phyloP scores from a whole-genome alignment of 2,888 invertebrate genomes.

The Lochmaea crataegi region DNA sequence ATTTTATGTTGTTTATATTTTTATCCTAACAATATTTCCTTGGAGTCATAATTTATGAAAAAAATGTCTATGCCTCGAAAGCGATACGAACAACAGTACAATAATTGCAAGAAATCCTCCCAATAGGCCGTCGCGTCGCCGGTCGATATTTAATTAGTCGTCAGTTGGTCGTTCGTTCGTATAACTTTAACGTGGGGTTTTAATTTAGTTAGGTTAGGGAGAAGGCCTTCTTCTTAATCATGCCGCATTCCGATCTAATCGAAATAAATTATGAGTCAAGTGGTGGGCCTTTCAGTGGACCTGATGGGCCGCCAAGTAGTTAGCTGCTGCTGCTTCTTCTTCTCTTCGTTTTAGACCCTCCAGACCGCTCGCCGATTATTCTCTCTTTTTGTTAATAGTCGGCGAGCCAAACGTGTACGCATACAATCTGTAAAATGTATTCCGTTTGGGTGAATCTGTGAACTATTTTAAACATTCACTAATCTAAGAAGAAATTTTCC shows the following conservation, averaged over 20 bases:
- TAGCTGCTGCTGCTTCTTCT: slow-evolving; percentile 34
- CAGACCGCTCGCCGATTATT: slow-evolving; percentile 42
- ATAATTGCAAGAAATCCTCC: too few species aligned
- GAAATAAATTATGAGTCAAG: slow-evolving; percentile 57
- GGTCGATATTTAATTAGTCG: slow-evolving; percentile 55
- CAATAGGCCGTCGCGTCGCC: slow-evolving; percentile 20
- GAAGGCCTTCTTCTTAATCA: slow-evolving; percentile 58
- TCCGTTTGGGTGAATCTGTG: too few species aligned
- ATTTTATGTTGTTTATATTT: too few species aligned
- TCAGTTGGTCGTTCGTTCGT: slow-evolving; percentile 50
- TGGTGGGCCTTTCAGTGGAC: slow-evolving; percentile 37
- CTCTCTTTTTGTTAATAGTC: slow-evolving; percentile 39
- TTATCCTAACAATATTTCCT: too few species aligned
- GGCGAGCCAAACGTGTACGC: background rate
- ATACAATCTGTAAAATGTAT: background rate
- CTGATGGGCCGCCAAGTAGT: slow-evolving; percentile 37
- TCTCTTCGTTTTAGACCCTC: slow-evolving; percentile 29
- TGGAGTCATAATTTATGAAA: background rate
- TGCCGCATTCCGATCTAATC: slow-evolving; percentile 61
- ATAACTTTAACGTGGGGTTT: slow-evolving; percentile 53
- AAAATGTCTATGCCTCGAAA: background rate
- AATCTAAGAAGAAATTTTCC: too few species aligned
- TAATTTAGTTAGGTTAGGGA: slow-evolving; percentile 57
- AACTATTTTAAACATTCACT: too few species aligned
- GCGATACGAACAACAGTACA: background rate